Base-by-base conservation (phyloP, 2,797 vertebrate genomes). In the Varecia variegata region DNA sequence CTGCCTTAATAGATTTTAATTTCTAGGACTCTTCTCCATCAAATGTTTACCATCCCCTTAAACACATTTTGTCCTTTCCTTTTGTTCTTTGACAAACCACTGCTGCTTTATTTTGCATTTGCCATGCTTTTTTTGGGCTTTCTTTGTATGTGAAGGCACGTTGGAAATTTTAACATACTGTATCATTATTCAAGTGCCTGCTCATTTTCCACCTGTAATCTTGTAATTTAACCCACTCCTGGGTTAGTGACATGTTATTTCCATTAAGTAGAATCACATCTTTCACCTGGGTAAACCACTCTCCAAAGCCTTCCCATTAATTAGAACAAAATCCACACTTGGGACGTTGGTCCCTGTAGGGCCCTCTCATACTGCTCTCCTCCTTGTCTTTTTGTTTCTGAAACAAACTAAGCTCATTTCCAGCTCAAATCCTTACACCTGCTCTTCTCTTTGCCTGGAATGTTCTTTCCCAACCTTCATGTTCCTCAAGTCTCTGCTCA, bases 21-120 rank as follows among this genome's bases (percentile, higher is more conserved):
- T 88, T 88, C 65, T 67, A 93, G 47, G 77, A 79, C 85, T 85
- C 23, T 58, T 70, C 52, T 38, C 32, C 12, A 68, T 30, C 80
- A 79, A 89, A 67, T 47, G 60, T 67, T 76, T 77, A 85, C 32
- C 52, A 79, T 60, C 1, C 14, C 38, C 70, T 60, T 73, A 70
- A 90, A 62, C 20, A 71, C 5, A 81, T 90, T 67, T 32, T 77
- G 35, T 40, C 58, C 40, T 65, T 92, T 82, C 86, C n/a, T 79
- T 84, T 74, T 67, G 65, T 89, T 62, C 60, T 94, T 35, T 88
- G 32, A 74, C 50, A 91, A 95, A 67, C n/a, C n/a, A 86, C 56
- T 50, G 27, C 21, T 85, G 43, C 38, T 32, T 70, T 65, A 65
- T 54, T 74, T 93, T 62, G 65, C 20, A 56, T 70, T 74, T 73